A percentile compares a stretch with the other conserved stretches of the same genome.
Evolutionary conservation across 2,797 vertebrate genomes (phyloP).

Genomic region (Eulemur rubriventer): DNA sequence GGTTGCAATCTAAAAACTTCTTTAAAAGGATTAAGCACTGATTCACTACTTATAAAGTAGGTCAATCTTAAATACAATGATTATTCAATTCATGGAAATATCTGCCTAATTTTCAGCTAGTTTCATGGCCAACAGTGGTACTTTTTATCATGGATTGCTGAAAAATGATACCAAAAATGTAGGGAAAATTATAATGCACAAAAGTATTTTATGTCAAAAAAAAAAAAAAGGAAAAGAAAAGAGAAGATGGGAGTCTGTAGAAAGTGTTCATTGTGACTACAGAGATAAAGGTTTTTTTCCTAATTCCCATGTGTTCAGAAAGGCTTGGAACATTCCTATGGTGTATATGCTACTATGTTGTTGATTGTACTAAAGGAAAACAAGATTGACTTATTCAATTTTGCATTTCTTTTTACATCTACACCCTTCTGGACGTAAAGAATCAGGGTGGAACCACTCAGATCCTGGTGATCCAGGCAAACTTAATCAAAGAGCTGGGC

Average conservation of each 20-base stretch:
- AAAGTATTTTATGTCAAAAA: neutral
- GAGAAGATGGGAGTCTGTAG: neutral
- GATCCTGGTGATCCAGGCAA: neutral
- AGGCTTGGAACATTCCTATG: neutral
- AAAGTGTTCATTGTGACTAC: neutral
- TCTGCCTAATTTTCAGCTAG: neutral
- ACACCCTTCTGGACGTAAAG: neutral
- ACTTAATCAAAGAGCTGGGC: neutral
- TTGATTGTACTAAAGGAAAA: neutral
- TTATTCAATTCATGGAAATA: neutral
- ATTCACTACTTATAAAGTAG: neutral
- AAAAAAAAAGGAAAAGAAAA: neutral
- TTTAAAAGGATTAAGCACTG: neutral
- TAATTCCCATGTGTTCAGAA: neutral
- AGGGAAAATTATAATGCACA: neutral
- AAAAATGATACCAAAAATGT: slow-evolving; percentile 21
- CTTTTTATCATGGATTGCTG: slow-evolving; percentile 2
- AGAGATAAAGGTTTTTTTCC: neutral
- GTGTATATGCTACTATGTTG: neutral
- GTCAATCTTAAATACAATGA: neutral
- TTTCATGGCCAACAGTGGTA: neutral
- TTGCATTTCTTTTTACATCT: neutral
- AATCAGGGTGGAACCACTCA: neutral
- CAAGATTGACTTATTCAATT: neutral
- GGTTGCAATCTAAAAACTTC: neutral